Percentiles rank a stretch among this genome's conserved stretches.
These are phyloP conservation scores for Danio albolineatus DNA, from an alignment of 2,797 vertebrate genomes.

Conservation along the genomic window DNA sequence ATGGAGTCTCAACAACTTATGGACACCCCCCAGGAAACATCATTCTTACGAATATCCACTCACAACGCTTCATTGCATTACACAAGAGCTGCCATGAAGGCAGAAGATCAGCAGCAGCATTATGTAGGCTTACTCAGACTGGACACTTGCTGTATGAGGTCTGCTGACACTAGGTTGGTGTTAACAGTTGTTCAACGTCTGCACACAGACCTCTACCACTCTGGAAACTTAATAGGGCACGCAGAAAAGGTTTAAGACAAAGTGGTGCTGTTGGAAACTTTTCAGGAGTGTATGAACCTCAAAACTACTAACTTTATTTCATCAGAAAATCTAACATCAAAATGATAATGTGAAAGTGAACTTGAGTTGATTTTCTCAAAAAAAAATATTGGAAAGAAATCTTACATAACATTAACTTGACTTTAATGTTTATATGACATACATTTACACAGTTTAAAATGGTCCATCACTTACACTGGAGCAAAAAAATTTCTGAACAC, in stretches of 20 bases:
- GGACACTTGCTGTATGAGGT: conserved; percentile 26
- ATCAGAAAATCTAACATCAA: no score
- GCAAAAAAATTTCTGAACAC: no score
- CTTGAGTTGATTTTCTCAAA: no score
- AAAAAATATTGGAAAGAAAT: no score
- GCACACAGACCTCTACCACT: conserved; percentile 16
- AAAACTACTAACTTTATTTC: no score
- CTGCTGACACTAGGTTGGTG: conserved; percentile 26
- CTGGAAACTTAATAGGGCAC: not conserved
- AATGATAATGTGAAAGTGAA: no score
- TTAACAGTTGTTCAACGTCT: conserved; percentile 37
- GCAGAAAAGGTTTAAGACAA: not conserved
- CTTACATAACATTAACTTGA: no score
- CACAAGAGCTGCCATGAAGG: not conserved
- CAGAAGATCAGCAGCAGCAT: not conserved
- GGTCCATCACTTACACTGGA: no score
- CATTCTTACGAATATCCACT: conserved; percentile 23
- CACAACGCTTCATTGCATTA: conserved; percentile 39
- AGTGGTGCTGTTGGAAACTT: not conserved
- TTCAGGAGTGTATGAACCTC: not conserved
- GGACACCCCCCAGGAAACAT: conserved; percentile 64
- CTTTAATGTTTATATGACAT: no score
- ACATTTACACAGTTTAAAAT: no score
- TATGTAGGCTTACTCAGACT: conserved; percentile 30
- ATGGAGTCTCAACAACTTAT: conserved; percentile 73